Evolutionary conservation across 2,113 vertebrate species (phyloP).

Genomic region (Myrmophylax atrothorax): DNA sequence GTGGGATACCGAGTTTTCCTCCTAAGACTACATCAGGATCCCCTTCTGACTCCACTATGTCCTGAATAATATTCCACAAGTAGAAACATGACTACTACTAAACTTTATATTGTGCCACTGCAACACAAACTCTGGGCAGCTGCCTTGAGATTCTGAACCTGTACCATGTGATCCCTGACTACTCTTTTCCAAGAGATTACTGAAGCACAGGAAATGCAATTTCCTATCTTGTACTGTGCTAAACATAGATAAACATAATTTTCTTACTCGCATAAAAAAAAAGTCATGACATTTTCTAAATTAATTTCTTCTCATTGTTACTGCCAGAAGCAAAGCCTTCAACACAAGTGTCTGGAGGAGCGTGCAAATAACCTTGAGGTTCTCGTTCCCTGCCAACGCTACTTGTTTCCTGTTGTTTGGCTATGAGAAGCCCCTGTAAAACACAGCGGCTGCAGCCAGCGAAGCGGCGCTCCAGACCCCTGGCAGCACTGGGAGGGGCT

Average conservation of each 20-base stretch:
- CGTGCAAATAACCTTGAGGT: neutral
- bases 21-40: neutral
- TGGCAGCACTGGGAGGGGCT: neutral
- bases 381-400: neutral
- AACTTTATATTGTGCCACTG: neutral
- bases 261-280: neutral
- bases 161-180: neutral
- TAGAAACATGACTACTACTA: neutral
- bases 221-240: neutral
- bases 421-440: neutral
- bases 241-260: accelerated
- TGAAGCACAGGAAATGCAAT: neutral
- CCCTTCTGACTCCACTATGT: neutral
- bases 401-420: neutral
- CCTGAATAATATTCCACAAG: neutral
- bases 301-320: neutral
- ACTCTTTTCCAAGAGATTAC: neutral
- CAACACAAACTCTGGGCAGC: neutral
- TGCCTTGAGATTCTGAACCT: neutral
- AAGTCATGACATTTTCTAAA: neutral
- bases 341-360: accelerated
- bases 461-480: no score
- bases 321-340: neutral
- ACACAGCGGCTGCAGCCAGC: accelerated
- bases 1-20: neutral